phyloP scores from a whole-genome alignment of 2,113 vertebrate species.

The Synchiropus splendidus region DNA sequence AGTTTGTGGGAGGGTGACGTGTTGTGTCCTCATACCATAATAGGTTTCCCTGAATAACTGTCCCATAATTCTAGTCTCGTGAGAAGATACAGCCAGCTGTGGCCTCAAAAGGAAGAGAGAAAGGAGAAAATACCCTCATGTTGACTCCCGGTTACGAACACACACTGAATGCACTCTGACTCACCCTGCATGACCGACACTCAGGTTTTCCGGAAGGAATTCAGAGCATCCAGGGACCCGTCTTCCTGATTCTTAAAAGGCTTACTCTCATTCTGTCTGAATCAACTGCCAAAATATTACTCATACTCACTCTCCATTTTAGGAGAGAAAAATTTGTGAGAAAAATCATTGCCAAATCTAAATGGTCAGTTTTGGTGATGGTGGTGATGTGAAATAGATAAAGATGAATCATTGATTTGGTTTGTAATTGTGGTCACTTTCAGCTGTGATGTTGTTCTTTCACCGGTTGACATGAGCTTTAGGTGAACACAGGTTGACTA shows the following conservation, averaged over 20 bases:
- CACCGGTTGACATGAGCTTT: too few species aligned
- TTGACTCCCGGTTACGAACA: constrained; percentile 17
- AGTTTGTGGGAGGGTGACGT: constrained; percentile 29
- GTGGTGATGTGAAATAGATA: constrained; percentile 23
- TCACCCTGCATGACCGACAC: constrained; percentile 49
- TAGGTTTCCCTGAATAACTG: constrained; percentile 51
- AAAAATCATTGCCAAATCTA: constrained; percentile 14
- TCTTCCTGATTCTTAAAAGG: constrained; percentile 54
- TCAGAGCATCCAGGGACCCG: constrained; percentile 45
- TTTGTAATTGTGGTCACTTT: too few species aligned
- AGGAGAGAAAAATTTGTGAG: constrained; percentile 4
- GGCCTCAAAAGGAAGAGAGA: constrained; percentile 48
- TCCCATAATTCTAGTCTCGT: constrained; percentile 51
- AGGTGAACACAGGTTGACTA: too few species aligned
- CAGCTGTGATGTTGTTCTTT: too few species aligned
- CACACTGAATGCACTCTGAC: constrained; percentile 24
- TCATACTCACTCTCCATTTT: constrained; percentile 4
- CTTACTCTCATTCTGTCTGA: constrained; percentile 48
- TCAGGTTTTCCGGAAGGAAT: constrained; percentile 59
- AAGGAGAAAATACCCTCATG: constrained; percentile 26
- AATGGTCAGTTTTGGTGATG: constrained; percentile 28
- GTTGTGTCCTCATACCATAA: constrained; percentile 61
- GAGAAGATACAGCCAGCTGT: constrained; percentile 43
- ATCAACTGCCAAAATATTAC: constrained; percentile 42
- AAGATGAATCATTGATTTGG: too few species aligned